These are phyloP conservation scores for Archilochus colubris DNA, from an alignment of 2,113 vertebrate species.

Conservation along the genomic window DNA sequence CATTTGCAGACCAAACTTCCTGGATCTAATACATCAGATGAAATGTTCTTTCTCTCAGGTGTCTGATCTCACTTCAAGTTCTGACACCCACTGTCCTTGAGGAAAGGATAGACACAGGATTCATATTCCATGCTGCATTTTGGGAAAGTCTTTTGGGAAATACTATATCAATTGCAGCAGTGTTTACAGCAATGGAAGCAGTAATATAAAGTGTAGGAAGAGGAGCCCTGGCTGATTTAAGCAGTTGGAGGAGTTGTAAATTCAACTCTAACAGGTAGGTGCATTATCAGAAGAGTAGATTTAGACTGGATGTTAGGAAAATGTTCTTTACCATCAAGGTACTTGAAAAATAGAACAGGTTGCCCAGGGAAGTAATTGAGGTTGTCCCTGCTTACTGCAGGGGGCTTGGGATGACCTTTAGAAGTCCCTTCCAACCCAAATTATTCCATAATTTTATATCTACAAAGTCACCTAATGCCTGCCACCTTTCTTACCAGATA, in stretches of 20 bases:
- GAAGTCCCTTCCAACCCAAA: too few species aligned
- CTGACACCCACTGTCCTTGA: not conserved
- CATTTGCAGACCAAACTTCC: conserved; percentile 25
- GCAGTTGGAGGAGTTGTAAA: not conserved
- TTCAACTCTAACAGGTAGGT: not conserved
- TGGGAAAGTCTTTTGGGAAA: not conserved
- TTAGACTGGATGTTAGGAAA: too few species aligned
- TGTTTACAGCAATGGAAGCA: not conserved
- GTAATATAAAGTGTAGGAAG: not conserved
- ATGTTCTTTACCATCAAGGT: too few species aligned
- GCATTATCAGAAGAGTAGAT: not conserved
- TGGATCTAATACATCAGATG: not conserved
- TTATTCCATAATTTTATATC: not conserved
- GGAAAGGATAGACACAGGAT: not conserved
- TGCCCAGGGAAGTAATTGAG: too few species aligned
- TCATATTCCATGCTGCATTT: not conserved
- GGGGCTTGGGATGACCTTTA: too few species aligned
- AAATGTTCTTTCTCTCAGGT: not conserved
- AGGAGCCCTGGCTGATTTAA: not conserved
- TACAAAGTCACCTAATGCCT: not conserved
- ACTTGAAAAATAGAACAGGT: too few species aligned
- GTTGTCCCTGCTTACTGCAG: too few species aligned
- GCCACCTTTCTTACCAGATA: not conserved
- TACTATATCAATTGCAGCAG: not conserved
- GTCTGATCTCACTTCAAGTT: not conserved